Conservation (phyloP, 2,113 vertebrate genomes). For the Catharus bicknelli region DNA sequence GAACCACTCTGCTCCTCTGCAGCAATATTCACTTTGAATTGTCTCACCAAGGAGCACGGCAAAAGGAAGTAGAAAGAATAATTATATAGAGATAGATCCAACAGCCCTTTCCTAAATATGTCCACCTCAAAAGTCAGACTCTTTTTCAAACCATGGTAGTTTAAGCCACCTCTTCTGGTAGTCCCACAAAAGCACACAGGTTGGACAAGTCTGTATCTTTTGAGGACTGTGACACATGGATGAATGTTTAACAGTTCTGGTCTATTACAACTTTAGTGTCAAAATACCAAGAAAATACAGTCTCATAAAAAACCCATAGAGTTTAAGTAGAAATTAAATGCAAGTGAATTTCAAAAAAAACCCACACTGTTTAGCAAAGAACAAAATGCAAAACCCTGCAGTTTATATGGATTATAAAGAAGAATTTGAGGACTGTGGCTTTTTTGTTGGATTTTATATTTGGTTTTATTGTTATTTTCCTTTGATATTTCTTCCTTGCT, state of each 20-base stretch:
- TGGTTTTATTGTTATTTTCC: not conserved
- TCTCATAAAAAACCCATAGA: not conserved
- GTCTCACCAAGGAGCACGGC: not conserved
- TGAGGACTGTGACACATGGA: not conserved
- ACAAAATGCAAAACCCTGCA: not conserved
- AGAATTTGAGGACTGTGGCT: not conserved
- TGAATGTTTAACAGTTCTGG: not conserved
- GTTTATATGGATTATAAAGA: not conserved
- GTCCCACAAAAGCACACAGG: not conserved
- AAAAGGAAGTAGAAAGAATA: not conserved
- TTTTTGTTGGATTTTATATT: not conserved
- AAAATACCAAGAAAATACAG: not conserved
- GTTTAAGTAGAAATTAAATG: not conserved
- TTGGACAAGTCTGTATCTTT: not conserved
- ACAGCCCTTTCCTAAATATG: not conserved
- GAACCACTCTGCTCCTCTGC: not conserved
- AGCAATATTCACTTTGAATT: not conserved
- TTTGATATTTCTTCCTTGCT: not conserved
- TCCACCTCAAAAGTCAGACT: not conserved
- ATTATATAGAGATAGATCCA: not conserved
- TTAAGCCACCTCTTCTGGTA: not conserved
- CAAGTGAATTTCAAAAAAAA: not conserved
- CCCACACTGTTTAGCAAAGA: not conserved
- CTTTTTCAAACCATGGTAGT: not conserved
- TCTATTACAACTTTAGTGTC: not conserved